Conservation (phyloP, 2,797 vertebrate species). For the Cyclopterus lumpus region DNA sequence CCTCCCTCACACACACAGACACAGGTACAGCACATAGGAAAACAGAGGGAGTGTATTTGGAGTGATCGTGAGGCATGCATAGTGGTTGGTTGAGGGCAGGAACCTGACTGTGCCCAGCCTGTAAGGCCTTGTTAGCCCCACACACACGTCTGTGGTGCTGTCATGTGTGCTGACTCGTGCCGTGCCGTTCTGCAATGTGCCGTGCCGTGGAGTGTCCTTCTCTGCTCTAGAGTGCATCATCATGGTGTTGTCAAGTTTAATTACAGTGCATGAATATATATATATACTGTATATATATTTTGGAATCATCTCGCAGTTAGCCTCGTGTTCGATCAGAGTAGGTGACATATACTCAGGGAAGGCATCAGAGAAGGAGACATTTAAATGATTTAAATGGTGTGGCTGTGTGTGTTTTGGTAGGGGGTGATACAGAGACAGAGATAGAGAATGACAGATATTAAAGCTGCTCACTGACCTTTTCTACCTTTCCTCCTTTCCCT, state of each 20-base stretch:
- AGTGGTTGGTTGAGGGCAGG: slow-evolving; percentile 68
- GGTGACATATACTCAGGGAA: slow-evolving; percentile 45
- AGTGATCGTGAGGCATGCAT: slow-evolving; percentile 78
- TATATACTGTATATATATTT: slow-evolving; percentile 30
- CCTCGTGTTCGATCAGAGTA: slow-evolving; percentile 32
- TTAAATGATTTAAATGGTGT: slow-evolving; percentile 50
- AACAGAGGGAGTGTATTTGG: slow-evolving; percentile 71
- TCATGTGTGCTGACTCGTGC: slow-evolving; percentile 78
- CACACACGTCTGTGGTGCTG: slow-evolving; percentile 79
- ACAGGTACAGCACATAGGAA: slow-evolving; percentile 78
- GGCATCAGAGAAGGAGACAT: slow-evolving; percentile 33
- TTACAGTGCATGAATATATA: slow-evolving; percentile 69
- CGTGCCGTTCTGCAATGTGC: slow-evolving; percentile 75
- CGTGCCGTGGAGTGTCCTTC: slow-evolving; percentile 73
- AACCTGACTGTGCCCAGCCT: slow-evolving; percentile 63
- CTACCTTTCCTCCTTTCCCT: slow-evolving; percentile 15
- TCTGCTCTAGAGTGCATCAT: slow-evolving; percentile 73
- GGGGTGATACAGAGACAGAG: slow-evolving; percentile 39
- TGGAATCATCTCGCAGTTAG: slow-evolving; percentile 38
- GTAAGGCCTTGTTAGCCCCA: slow-evolving; percentile 71
- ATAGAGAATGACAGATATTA: slow-evolving; percentile 49
- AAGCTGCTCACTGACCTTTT: slow-evolving; percentile 48
- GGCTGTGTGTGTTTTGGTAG: slow-evolving; percentile 48
- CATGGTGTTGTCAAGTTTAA: slow-evolving; percentile 64
- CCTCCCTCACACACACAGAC: slow-evolving; percentile 76